Base-by-base conservation (phyloP, 2,888 invertebrate genomes). In the Ophraella communa region DNA sequence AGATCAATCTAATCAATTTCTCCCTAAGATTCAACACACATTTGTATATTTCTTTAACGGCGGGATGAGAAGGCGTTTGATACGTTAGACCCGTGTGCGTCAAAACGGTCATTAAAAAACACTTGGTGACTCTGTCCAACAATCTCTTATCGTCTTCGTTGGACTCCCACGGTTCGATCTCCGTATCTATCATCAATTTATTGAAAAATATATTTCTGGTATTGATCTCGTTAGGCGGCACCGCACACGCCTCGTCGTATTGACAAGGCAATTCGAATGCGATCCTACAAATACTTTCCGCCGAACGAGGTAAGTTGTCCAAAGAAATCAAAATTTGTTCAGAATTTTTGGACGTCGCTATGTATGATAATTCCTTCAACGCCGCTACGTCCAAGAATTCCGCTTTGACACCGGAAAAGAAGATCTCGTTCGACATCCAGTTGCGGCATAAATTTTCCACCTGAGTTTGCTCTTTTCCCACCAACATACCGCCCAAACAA, bases 401-500 rank as follows among this genome's bases (percentile, higher is more conserved):
- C 65, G 66, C 72, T 53, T 75, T 73, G 5, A 80, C 71, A 14
- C 82, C 82, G 23, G 72, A 71, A 1, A 76, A 79, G 67, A 85
- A 82, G 10, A 86, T 72, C 7, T 77, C 75, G 55, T 79, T 83
- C 45, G 79, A 75, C 14, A 86, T 74, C 86, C 86, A 86, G 68
- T 82, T 74, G n/a, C 76, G 74, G 55, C 82, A 81, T 11, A 76
- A 74, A 10, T 75, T 68, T 75, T 87, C 87, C 67, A 83, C 82
- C 21, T 74, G 70, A 4, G 82, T 79, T 4, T 82, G 73, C 1
- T 83, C 80, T 11, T 83, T 79, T 0, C 87, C 87, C 10, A 85
- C 79, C 53, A 88, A 76, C 83, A 86, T 84, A 30, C 84, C 85
- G 2, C 87, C 86, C 21, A 89, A 81, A 75, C 86, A 85, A 61